These are phyloP conservation scores for Dendrolimus pini DNA, from an alignment of 2,888 invertebrate genomes.

Conservation along the genomic window DNA sequence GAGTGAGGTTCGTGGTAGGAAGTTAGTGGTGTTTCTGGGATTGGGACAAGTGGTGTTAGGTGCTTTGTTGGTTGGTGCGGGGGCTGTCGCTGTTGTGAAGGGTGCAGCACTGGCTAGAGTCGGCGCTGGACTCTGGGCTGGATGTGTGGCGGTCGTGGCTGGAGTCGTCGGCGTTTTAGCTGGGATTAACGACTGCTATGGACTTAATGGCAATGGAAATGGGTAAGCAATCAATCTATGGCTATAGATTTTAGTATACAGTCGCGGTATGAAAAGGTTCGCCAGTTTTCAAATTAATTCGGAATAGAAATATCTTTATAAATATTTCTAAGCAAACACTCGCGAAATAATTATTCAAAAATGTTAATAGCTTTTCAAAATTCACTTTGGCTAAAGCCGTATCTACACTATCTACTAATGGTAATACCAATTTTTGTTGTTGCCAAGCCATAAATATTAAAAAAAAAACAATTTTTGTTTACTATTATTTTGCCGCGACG, in stretches of 20 bases:
- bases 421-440: too few species aligned
- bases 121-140: conserved; percentile 83
- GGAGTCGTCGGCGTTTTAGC: conserved; percentile 80
- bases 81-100: conserved; percentile 79
- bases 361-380: too few species aligned
- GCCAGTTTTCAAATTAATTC: too few species aligned
- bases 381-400: too few species aligned
- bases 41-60: conserved; percentile 79
- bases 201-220: conserved; percentile 40
- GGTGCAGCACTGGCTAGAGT: conserved; percentile 75
- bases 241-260: background rate
- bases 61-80: conserved; percentile 78
- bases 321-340: too few species aligned
- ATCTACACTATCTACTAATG: too few species aligned
- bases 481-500: too few species aligned
- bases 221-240: conserved; percentile 33
- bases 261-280: too few species aligned
- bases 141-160: conserved; percentile 78
- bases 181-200: conserved; percentile 75
- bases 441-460: too few species aligned
- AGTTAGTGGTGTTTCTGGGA: conserved; percentile 73
- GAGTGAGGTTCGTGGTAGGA: conserved; percentile 35
- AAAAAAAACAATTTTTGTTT: too few species aligned
- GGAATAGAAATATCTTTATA: too few species aligned
- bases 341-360: too few species aligned